phyloP scores from a whole-genome alignment of 2,797 vertebrate species.

The Alcedo quadribrachys region DNA sequence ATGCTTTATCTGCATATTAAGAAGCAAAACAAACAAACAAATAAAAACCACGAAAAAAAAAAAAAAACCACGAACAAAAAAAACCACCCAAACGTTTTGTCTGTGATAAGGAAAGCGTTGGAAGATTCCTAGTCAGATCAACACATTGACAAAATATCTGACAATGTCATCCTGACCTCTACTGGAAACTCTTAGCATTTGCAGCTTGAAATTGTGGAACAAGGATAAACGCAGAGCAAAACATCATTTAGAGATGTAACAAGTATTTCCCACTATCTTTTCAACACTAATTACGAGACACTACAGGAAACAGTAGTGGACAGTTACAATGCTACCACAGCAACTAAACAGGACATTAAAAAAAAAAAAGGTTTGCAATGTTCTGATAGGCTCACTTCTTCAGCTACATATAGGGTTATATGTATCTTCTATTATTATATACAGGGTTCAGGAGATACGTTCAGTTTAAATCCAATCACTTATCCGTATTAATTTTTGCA shows the following conservation, averaged over 20 bases:
- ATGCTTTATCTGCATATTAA: neutral
- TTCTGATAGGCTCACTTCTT: neutral
- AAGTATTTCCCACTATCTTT: neutral
- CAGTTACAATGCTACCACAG: neutral
- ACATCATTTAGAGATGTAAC: neutral
- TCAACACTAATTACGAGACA: neutral
- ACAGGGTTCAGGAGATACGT: neutral
- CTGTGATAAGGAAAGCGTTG: neutral
- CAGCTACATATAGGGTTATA: neutral
- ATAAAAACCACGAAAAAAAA: too few relatives aligned
- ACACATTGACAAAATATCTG: neutral
- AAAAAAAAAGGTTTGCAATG: neutral
- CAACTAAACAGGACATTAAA: neutral
- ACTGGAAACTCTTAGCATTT: slow-evolving; percentile 35
- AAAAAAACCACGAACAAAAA: neutral
- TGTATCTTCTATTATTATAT: neutral
- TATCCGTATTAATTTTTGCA: neutral
- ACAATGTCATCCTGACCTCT: slow-evolving; percentile 71
- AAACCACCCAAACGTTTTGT: slow-evolving; percentile 19
- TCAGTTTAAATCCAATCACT: neutral
- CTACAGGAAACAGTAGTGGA: neutral
- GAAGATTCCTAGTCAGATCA: neutral
- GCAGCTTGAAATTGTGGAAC: neutral
- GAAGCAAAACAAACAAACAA: neutral
- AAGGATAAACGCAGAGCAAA: neutral